Evolutionary conservation across 2,797 vertebrate species (phyloP).

Genomic region (Meriones psammophilus): DNA sequence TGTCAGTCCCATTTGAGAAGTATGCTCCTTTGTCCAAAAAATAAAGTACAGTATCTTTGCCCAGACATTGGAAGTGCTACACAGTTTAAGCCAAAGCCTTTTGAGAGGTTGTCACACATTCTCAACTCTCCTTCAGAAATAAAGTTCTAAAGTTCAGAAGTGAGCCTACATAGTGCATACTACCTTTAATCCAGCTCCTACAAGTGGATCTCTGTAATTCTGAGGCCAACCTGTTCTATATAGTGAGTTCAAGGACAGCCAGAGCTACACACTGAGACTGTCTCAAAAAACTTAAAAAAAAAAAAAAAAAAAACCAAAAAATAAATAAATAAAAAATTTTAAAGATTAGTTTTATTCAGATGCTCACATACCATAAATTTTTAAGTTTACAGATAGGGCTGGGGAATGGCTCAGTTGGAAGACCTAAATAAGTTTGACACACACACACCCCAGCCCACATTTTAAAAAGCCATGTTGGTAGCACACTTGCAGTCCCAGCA

Average conservation of each 20-base stretch:
- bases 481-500: neutral
- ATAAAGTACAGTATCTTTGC: conserved; percentile 39
- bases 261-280: neutral
- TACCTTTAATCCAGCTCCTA: neutral
- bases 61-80: neutral
- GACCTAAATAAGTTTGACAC: neutral
- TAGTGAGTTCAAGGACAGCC: neutral
- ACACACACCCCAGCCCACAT: neutral
- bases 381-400: neutral
- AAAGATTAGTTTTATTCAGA: neutral
- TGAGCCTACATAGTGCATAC: neutral
- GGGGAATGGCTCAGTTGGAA: neutral
- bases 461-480: neutral
- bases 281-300: no score
- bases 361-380: neutral
- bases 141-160: neutral
- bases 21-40: neutral
- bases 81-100: conserved; percentile 9
- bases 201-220: neutral
- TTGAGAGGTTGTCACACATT: conserved; percentile 16
- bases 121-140: neutral
- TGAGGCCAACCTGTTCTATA: neutral
- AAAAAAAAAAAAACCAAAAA: neutral
- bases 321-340: neutral
- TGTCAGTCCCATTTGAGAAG: conserved; percentile 46